phyloP scores from a whole-genome alignment of 2,797 vertebrate species.

The Chiroxiphia lanceolata region DNA sequence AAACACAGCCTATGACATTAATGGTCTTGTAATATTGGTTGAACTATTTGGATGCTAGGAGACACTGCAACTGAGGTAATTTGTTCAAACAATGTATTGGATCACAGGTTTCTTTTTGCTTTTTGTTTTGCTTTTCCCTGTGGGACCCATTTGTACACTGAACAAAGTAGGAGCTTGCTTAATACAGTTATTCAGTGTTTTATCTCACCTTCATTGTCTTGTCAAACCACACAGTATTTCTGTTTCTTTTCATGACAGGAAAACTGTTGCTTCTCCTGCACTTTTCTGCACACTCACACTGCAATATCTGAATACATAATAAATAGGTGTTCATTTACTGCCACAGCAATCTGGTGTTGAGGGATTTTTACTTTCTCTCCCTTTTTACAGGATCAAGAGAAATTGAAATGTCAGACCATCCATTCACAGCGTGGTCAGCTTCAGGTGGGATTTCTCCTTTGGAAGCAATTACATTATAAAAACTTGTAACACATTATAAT shows the following conservation, averaged over 20 bases:
- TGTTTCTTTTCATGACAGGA: neutral
- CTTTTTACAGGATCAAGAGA: neutral
- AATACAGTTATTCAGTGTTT: neutral
- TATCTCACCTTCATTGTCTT: neutral
- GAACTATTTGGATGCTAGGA: constrained; percentile 14
- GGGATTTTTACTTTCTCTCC: neutral
- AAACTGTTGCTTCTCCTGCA: neutral
- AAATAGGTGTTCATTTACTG: neutral
- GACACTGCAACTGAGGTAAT: neutral
- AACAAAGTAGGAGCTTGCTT: neutral
- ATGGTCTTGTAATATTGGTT: neutral
- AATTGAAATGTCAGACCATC: neutral
- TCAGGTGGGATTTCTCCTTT: neutral
- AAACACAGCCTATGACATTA: constrained; percentile 28
- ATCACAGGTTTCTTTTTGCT: neutral
- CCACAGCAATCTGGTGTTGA: neutral
- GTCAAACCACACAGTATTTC: neutral
- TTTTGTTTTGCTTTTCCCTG: neutral
- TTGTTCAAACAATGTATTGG: constrained; percentile 1
- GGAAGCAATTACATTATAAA: neutral
- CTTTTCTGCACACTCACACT: neutral
- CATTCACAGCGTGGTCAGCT: neutral
- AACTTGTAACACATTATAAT: neutral
- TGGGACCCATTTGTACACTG: neutral
- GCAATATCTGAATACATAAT: neutral